A percentile compares a stretch with the other conserved stretches of the same genome.
Conservation (phyloP, 2,797 vertebrate species). For the Chelon labrosus region DNA sequence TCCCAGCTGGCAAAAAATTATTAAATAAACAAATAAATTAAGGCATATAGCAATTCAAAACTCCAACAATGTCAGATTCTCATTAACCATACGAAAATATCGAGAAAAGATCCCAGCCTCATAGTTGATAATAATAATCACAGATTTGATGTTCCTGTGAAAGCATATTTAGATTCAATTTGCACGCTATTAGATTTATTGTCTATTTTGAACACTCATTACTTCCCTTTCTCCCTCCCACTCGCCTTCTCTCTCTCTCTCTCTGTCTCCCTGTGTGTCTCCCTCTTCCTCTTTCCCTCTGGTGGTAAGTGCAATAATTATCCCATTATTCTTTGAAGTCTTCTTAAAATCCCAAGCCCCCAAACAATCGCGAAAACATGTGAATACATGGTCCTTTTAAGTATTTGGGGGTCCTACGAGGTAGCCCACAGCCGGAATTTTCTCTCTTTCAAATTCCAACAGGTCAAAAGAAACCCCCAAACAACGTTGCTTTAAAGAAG, state of each 20-base stretch:
- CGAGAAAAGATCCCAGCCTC: conserved; percentile 51
- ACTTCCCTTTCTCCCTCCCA: conserved; percentile 39
- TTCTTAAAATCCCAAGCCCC: conserved; percentile 67
- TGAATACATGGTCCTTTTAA: conserved; percentile 66
- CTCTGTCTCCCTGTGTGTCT: conserved; percentile 43
- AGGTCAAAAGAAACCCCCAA: conserved; percentile 62
- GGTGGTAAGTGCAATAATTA: conserved; percentile 81
- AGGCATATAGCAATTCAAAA: conserved; percentile 35
- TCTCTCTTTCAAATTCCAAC: conserved; percentile 64
- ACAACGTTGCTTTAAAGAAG: conserved; percentile 56
- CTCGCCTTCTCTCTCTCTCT: conserved; percentile 27
- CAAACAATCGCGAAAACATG: conserved; percentile 70
- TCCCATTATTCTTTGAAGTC: conserved; percentile 82
- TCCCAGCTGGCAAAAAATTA: conserved; percentile 3
- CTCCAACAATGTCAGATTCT: conserved; percentile 51
- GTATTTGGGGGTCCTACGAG: conserved; percentile 62
- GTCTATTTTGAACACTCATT: conserved; percentile 77
- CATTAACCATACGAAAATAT: conserved; percentile 37
- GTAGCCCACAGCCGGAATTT: conserved; percentile 65
- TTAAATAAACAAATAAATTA: not conserved
- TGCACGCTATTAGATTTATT: conserved; percentile 77
- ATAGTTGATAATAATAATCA: conserved; percentile 71
- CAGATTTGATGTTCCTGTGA: conserved; percentile 68
- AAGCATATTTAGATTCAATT: conserved; percentile 77
- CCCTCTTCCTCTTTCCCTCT: conserved; percentile 60